Evolutionary conservation across 2,797 vertebrate species (phyloP).

Genomic region (Lates japonicus): DNA sequence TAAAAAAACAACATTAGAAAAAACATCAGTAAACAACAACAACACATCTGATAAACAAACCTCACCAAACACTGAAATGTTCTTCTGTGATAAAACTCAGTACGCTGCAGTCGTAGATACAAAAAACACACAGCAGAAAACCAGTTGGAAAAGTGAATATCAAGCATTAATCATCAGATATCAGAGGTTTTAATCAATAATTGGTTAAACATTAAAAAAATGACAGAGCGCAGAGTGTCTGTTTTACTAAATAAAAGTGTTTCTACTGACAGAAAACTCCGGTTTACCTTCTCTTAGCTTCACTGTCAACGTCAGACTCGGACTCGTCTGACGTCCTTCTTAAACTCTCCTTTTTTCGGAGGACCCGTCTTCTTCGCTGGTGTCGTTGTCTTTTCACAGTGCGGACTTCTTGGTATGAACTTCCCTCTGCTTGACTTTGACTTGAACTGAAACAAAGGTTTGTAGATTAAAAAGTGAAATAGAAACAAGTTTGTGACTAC

Average conservation of each 20-base stretch:
- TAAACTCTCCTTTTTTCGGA: constrained; percentile 64
- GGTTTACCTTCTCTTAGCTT: constrained; percentile 58
- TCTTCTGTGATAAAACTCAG: background rate
- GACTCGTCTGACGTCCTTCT: constrained; percentile 66
- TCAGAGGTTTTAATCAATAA: background rate
- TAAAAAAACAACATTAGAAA: constrained; percentile 69
- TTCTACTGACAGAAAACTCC: accelerated
- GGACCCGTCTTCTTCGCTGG: constrained; percentile 67
- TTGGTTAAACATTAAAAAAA: background rate
- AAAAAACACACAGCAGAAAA: background rate
- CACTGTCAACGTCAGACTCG: constrained; percentile 57
- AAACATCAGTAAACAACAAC: background rate
- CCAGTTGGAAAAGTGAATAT: too few species aligned
- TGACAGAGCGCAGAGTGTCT: too few species aligned
- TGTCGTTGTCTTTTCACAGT: constrained; percentile 45
- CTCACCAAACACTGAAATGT: background rate
- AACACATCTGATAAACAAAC: background rate
- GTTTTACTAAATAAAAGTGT: too few species aligned
- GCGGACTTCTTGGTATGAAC: constrained; percentile 60
- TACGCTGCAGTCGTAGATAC: background rate
- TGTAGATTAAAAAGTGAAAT: background rate
- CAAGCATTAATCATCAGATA: too few species aligned
- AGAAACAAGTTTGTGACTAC: background rate
- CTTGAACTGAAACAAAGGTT: constrained; percentile 45
- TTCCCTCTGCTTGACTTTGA: constrained; percentile 55